Evolutionary conservation across 1,140 invertebrate genomes (phyloP), one percentile per base, ranked within the genome.

Genomic region (Aporrectodea caliginosa): DNA sequence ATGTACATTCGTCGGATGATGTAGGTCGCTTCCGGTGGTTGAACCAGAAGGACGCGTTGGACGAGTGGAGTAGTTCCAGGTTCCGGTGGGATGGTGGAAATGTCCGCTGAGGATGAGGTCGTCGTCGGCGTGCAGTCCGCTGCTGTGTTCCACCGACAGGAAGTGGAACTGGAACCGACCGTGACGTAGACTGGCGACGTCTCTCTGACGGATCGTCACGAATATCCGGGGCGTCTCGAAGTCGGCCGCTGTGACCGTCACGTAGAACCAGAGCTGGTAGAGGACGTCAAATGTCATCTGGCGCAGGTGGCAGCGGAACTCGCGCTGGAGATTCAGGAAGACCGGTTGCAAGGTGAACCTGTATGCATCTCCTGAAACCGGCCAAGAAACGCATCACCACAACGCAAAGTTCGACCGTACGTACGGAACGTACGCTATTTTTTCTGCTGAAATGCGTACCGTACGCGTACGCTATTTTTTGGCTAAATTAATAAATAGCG

Each of bases 221-320:
- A 31, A 74, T 22, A 31, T 33, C 1, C 73, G 73, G 6, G 82
- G 75, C 16, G 82, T 79, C 35, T 83, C 79, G 70, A 83, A 84
- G 72, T 82, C 79, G 22, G 84, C 77, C 35, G 74, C 35, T 2
- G 83, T 83, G 0, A 85, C 81, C 14, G 74, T 77, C 14, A 86
- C 80, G 22, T 79, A 80, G 78, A 86, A 86, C 70, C 81, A 82
- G 27, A 86, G 77, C 69, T 83, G 83, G 81, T 86, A 86, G 16
- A 86, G 82, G 22, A 83, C 72, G 1, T 33, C 35, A 12, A 84
- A 84, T 31, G 77, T 81, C 69, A 80, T 73, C 79, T 85, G 84
- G 34, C 80, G 78, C 43, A 86, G 69, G 77, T 86, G 85, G 76
- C 85, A 86, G 31, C 79, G 77, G 69, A 84, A 86, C 31, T 31